Evolutionary conservation across 2,113 vertebrate genomes (phyloP), one percentile per base, ranked within the genome.

Genomic region (Amphiprion percula): DNA sequence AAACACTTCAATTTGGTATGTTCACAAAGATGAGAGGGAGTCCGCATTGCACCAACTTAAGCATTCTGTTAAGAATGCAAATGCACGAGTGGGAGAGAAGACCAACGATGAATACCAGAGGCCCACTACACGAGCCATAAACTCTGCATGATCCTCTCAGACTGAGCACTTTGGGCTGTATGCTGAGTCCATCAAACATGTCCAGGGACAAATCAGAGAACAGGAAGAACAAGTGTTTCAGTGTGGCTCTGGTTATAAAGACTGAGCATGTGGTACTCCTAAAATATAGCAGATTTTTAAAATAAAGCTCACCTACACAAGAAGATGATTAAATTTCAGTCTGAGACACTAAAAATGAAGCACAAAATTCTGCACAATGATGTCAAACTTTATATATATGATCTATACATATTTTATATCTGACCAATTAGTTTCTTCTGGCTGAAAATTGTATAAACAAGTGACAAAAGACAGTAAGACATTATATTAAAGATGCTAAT

Each of bases 31-130:
- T 44, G 49, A 69, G 71, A 53, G 19, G 33, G 69, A 47, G 70
- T 63, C 74, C 66, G 84, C 79, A 87, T 4, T 88, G 84, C 88
- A 89, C 68, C 77, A 88, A 84, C 84, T 87, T 84, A 88, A 81
- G 55, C 68, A 84, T 90, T 90, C 77, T 86, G 80, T 92, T 82
- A 85, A 72, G 47, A 76, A 86, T 92, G 88, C 72, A 88, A 83
- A 91, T 90, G 5, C 84, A 2, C 28, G 77, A 56, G 77, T 71
- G 85, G 82, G 85, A 66, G 84, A 75, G 62, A n/a, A 52, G 71
- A 82, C 50, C 33, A 68, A 30, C 53, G 28, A 10, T 10, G 24
- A 81, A 83, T 58, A 66, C 54, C 46, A 77, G 68, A 68, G 69
- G 69, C 6, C 7, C 74, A 65, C 19, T 37, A 53, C 49, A 72